These are phyloP conservation scores for Aurelia coerulea DNA, from an alignment of 30 jellyfish, hydroid and myxozoan species.

Conservation along the genomic window DNA sequence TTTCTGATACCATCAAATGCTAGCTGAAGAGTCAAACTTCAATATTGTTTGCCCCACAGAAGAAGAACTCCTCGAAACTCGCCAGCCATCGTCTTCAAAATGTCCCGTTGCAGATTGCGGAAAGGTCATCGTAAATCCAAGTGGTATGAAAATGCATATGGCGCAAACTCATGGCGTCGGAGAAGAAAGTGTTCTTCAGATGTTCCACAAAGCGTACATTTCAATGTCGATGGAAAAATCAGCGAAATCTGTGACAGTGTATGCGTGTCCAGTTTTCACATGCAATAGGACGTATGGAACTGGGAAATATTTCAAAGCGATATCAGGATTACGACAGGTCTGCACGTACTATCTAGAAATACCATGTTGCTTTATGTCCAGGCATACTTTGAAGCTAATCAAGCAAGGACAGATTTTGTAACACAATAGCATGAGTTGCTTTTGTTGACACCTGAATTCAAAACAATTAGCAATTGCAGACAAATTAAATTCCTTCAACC, in stretches of 20 bases:
- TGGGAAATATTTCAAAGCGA: constrained; percentile 49
- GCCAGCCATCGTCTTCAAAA: not conserved
- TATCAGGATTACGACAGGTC: constrained; percentile 52
- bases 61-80: constrained; percentile 26
- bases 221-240: not conserved
- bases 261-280: constrained; percentile 62
- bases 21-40: constrained; percentile 25
- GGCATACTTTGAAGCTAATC: no score
- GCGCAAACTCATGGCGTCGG: constrained; percentile 67
- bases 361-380: not conserved
- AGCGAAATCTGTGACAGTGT: not conserved
- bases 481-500: no score
- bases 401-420: no score
- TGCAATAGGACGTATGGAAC: constrained; percentile 54
- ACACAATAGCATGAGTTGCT: no score
- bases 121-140: constrained; percentile 38
- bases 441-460: no score
- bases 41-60: constrained; percentile 64
- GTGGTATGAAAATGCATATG: constrained; percentile 67
- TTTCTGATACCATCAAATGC: not conserved
- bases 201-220: constrained; percentile 26
- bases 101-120: constrained; percentile 47
- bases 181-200: constrained; percentile 23
- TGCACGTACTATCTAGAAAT: not conserved
- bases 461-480: no score